Base-by-base conservation (phyloP, 2,113 vertebrate species). In the Hassar affinis region DNA sequence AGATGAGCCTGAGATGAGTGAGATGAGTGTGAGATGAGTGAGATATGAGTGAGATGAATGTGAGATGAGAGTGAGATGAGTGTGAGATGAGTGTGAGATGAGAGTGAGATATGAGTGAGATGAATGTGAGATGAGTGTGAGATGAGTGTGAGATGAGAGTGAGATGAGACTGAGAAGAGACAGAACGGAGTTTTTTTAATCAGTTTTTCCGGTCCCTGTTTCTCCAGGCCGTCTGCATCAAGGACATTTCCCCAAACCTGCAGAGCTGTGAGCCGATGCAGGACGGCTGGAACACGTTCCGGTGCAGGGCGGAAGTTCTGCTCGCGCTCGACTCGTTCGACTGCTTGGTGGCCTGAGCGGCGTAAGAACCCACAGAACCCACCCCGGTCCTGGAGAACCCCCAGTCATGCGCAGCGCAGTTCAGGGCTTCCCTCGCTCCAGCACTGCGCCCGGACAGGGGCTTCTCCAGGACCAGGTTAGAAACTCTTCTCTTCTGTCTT, bases 211-310 rank as follows among this genome's bases (percentile, higher is more conserved):
- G 17, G 6, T 35, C 38, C 1, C 30, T 68, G 47, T 11, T 57
- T 71, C 27, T 1, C 2, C 89, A 96, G 96, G 92, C 89, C 7
- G 85, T 93, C 71, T 96, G 96, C 0, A 88, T 95, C 47, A 94
- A 88, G 42, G 94, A 95, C 54, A 89, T 94, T 72, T 88, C 93
- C 17, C 93, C 94, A 0, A 91, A 95, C 86, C 93, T 93, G 25
- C 93, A 87, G 89, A 96, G 92, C 93, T 97, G 96, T 78, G 90
- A 91, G 91, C 88, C 90, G 20, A 87, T 95, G 79, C 91, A 89
- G 1, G 94, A 96, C 75, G 87, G 90, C 27, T 86, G 80, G 0
- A 87, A 91, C 0, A 81, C 94, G 8, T 92, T 95, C 83, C 93
- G 89, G 89, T 95, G 96, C 88, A 92, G 93, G 71, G 96, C 92